phyloP scores from a whole-genome alignment of 1,140 invertebrate genomes.

The Hyphantria cunea region DNA sequence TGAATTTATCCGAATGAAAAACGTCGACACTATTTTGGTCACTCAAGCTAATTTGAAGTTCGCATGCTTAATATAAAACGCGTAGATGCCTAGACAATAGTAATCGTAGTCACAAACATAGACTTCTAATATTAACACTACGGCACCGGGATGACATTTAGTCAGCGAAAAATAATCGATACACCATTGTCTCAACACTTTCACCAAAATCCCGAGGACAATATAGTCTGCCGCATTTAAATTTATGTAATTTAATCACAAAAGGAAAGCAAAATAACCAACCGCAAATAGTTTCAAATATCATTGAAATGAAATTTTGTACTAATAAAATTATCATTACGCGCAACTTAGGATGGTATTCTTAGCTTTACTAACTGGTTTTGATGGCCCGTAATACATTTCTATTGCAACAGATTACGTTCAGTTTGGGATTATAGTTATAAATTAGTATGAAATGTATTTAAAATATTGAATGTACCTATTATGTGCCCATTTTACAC shows the following conservation, averaged over 20 bases:
- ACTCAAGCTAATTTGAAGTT: conserved; percentile 63
- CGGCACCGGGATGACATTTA: conserved; percentile 79
- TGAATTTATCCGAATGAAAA: conserved; percentile 51
- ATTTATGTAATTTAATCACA: conserved; percentile 18
- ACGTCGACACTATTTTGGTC: conserved; percentile 66
- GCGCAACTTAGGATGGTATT: conserved; percentile 72
- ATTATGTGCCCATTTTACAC: conserved; percentile 81
- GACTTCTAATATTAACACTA: conserved; percentile 81
- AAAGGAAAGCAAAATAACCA: conserved; percentile 6
- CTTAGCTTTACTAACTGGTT: conserved; percentile 70
- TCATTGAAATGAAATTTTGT: conserved; percentile 58
- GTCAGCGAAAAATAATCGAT: conserved; percentile 81
- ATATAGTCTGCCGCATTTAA: conserved; percentile 35
- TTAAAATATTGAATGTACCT: conserved; percentile 72
- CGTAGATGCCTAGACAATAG: conserved; percentile 77
- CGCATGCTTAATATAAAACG: conserved; percentile 75
- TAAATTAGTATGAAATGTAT: conserved; percentile 6
- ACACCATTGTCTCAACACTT: conserved; percentile 80
- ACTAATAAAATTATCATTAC: conserved; percentile 60
- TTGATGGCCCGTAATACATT: conserved; percentile 59
- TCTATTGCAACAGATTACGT: conserved; percentile 48
- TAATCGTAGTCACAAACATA: conserved; percentile 77
- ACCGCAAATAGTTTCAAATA: conserved; percentile 53
- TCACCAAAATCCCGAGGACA: conserved; percentile 62
- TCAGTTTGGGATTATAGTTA: conserved; percentile 8